Evolutionary conservation across 1,140 invertebrate genomes (phyloP), one percentile per base, ranked within the genome.

Genomic region (Habropoda laboriosa): DNA sequence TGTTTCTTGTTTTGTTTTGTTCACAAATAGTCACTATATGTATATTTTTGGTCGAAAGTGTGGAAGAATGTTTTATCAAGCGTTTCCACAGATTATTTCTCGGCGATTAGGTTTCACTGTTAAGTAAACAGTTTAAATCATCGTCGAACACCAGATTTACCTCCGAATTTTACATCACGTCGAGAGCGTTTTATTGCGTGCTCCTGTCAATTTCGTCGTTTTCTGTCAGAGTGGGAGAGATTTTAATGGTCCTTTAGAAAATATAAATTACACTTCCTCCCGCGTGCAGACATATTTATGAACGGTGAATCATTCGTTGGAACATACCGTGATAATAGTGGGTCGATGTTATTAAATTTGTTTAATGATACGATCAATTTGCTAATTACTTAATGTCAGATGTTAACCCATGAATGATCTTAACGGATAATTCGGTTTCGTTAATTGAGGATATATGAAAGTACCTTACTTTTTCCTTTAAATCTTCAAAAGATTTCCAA

Each of bases 241-340:
- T 78, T 71, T 78, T 71, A 78, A 71, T 47, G 67, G 66, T 27
- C 55, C 75, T 78, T 40, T 51, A 51, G 67, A 78, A 78, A 78
- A 60, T 78, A 70, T 68, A 71, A 71, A 78, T 78, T 60, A 61
- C 24, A 24, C 16, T 58, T n/a, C 18, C 49, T 76, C 30, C 5
- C 10, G 4, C 51, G 30, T 5, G 27, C 47, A n/a, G 18, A 64
- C 12, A 57, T 67, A 76, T n/a, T n/a, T n/a, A n/a, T n/a, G n/a
- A n/a, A 68, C 40, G 30, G n/a, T 7, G 24, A 13, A 42, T 71
- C 55, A 47, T 70, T 70, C 40, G 75, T 68, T 35, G 30, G 24
- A 1, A 8, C 21, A 0, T n/a, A 10, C 57, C 12, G 7, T 32
- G 57, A 61, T 53, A 45, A 45, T 24, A 40, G n/a, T n/a, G n/a